Evolutionary conservation across 2,888 invertebrate genomes (phyloP), one percentile per base, ranked within the genome.

Genomic region (Tetrapedia diversipes): DNA sequence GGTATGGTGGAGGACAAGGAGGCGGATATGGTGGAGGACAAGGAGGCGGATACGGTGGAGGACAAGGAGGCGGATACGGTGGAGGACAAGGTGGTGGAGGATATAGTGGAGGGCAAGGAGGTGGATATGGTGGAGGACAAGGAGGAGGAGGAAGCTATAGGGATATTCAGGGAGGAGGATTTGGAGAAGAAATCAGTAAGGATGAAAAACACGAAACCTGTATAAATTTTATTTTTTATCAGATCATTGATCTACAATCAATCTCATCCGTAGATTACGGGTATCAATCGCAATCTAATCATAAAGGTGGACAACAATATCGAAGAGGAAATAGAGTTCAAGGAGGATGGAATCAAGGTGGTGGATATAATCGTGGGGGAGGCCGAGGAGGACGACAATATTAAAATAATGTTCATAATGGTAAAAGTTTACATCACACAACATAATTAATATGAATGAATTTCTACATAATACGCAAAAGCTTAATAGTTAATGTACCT

Each of bases 321-420:
- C 81, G 84, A 39, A 85, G 89, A 34, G 90, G 92, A 47, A 89
- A 90, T 32, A 87, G 92, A 79, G 92, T 92, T 71, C 92, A 92
- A 79, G 92, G 92, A 32, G 91, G 91, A 71, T 92, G 92, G 90
- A 91, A 90, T 83, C 91, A 90, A 75, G 89, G 91, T 65, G 72
- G 83, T 14, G 82, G 86, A 49, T 81, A 87, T 41, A 85, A 85
- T 65, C 85, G 88, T 11, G 85, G 81, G 8, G 73, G 80, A 39
- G 45, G 71, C 10, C 49, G 69, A 43, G 66, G 72, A 29, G 72
- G 64, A 24, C 73, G 77, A 47, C 82, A 84, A 37, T 84, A 84
- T n/a, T 84, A 49, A 84, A 69, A 53, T 41, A 60, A 60, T 45
- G 8, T 11, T 61, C 34, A 41, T 43, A 45, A 6, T 37, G 27